Percentiles rank a stretch among this genome's conserved stretches.
These are phyloP conservation scores for Tipula lateralis DNA, from an alignment of 2,888 invertebrate species.

Conservation along the genomic window DNA sequence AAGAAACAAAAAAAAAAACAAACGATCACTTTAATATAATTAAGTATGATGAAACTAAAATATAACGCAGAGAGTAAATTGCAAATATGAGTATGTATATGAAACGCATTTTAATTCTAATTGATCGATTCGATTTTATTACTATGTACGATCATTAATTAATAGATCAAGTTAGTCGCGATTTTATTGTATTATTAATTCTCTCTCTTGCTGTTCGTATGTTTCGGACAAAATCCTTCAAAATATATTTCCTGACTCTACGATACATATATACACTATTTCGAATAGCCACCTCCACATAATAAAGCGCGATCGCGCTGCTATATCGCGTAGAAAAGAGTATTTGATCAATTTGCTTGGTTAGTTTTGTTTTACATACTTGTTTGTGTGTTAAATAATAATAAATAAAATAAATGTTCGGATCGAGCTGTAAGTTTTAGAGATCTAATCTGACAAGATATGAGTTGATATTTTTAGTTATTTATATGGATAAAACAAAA, in stretches of 20 bases:
- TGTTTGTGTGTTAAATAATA: background rate
- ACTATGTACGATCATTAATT: background rate
- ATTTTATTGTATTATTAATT: background rate
- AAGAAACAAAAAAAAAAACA: background rate
- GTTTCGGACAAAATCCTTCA: background rate
- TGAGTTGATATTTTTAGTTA: too few species aligned
- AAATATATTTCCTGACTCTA: conserved; percentile 4
- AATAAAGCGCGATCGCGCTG: background rate
- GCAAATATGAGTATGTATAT: background rate
- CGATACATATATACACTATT: background rate
- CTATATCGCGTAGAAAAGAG: background rate
- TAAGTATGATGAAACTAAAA: background rate
- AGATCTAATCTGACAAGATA: too few species aligned
- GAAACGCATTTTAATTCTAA: background rate
- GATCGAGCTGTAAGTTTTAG: background rate
- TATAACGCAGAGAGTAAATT: background rate
- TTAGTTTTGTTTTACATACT: background rate
- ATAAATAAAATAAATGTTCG: background rate
- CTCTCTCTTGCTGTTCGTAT: background rate
- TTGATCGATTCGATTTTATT: background rate
- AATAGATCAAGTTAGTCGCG: conserved; percentile 4
- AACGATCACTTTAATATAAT: background rate
- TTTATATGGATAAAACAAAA: too few species aligned
- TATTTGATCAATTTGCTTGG: background rate
- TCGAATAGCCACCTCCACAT: background rate